phyloP scores from a whole-genome alignment of 2,113 vertebrate species.

The Erinaceus europaeus region DNA sequence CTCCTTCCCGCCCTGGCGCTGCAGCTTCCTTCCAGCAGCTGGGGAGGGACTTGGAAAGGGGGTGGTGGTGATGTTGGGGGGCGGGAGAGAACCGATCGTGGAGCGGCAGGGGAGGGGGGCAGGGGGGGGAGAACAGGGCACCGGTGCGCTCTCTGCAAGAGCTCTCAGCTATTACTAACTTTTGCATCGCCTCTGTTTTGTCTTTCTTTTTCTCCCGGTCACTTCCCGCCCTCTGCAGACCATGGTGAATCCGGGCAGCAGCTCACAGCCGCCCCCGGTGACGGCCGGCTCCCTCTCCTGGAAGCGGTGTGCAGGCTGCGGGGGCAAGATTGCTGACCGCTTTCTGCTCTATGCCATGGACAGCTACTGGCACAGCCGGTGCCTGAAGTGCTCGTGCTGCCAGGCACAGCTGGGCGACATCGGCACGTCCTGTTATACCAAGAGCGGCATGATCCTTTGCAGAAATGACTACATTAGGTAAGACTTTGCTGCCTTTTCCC shows the following conservation, averaged over 20 bases:
- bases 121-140: no score
- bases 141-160: no score
- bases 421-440: constrained; percentile 98
- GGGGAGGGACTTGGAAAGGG: not conserved
- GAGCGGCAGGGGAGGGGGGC: no score
- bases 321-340: constrained; percentile 97
- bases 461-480: constrained; percentile 99
- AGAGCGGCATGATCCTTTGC: constrained; percentile 99
- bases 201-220: constrained; percentile 31
- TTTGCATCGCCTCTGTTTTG: constrained; percentile 51
- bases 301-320: constrained; percentile 97
- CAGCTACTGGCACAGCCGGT: constrained; percentile 99
- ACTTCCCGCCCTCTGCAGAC: constrained; percentile 78
- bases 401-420: constrained; percentile 99
- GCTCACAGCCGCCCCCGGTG: constrained; percentile 92
- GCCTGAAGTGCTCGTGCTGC: constrained; percentile 99
- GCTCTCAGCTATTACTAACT: constrained; percentile 54
- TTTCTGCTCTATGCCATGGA: constrained; percentile 99
- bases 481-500: constrained; percentile 57
- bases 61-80: not conserved
- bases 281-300: constrained; percentile 94
- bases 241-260: constrained; percentile 98
- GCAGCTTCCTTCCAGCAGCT: constrained; percentile 30
- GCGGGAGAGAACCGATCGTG: no score
- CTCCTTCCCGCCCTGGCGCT: constrained; percentile 49